Conservation (phyloP, 2,888 invertebrate species). For the Tetragonisca angustula region DNA sequence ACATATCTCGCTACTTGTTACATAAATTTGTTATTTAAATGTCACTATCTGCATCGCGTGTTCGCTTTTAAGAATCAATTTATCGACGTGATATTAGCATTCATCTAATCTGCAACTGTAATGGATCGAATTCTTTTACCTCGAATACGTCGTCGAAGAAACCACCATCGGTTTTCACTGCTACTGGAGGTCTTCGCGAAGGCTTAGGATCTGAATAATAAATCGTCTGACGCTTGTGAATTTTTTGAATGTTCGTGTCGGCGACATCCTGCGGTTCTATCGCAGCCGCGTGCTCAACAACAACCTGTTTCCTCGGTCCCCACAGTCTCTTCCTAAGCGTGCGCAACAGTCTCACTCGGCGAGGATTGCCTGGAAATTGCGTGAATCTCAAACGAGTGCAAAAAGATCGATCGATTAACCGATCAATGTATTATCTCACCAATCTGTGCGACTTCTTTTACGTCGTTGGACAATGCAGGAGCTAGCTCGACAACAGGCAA, state of each 20-base stretch:
- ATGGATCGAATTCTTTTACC: constrained; percentile 84
- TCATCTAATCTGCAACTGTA: too few species aligned
- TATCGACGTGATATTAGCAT: background rate
- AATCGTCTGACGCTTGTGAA: constrained; percentile 1
- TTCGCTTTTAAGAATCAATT: background rate
- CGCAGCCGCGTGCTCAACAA: constrained; percentile 33
- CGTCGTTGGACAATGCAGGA: constrained; percentile 20
- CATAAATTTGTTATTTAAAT: background rate
- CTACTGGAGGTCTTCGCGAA: background rate
- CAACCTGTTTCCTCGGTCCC: constrained; percentile 51
- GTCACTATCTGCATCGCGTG: background rate
- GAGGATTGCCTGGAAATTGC: background rate
- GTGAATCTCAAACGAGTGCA: background rate
- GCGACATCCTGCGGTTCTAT: background rate
- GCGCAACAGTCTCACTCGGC: constrained; percentile 51
- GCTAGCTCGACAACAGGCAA: background rate
- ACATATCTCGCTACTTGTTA: background rate
- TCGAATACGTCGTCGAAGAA: constrained; percentile 88
- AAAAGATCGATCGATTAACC: background rate
- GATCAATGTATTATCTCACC: background rate
- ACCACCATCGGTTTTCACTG: constrained; percentile 61
- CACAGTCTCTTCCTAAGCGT: constrained; percentile 73
- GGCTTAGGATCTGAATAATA: background rate
- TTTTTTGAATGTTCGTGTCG: background rate
- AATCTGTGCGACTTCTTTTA: constrained; percentile 7